Base-by-base conservation (phyloP, 2,113 vertebrate genomes). In the Clarias macrocephalus region DNA sequence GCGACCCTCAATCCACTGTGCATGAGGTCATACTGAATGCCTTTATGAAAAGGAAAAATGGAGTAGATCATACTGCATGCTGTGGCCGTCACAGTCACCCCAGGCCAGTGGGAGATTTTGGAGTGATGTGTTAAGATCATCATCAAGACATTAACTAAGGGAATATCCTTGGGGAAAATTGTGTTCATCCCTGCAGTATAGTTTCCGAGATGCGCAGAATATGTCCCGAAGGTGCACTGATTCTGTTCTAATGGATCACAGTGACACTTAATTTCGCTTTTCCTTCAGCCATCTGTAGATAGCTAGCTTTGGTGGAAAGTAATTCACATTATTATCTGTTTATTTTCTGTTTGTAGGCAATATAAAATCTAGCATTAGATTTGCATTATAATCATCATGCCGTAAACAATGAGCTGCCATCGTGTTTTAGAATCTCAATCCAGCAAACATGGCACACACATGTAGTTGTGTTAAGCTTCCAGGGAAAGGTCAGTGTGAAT, bases 341-440 rank as follows among this genome's bases (percentile, higher is more conserved):
- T 87, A 80, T 60, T 80, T 0, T 66, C 66, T 33, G 56, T 76
- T 75, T 42, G n/a, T 65, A 21, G 28, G 28, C 59, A 73, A 37
- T n/a, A 73, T 68, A 25, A 52, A 80, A 82, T 87, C 9, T 68
- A 15, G 13, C 5, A 15, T 18, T 23, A 75, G 16, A 57, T 88
- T 88, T 72, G 79, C 83, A 83, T 82, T 85, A 57, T 68, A 76
- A 84, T 57, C 28, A 86, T 79, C 42, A 86, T 79, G 54, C 73
- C 12, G 85, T 59, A 66, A 81, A 76, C 81, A 75, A 70, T 66
- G 82, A 75, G 48, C 68, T 70, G 66, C 42, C 68, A 23, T 48
- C 7, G 23, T 79, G 82, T 90, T 90, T 80, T 85, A 79, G 85
- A 90, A 86, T 85, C 72, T 77, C 28, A 60, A 25, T 16, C 52